phyloP scores from a whole-genome alignment of 2,797 vertebrate species.

The Premnoplex brunnescens region DNA sequence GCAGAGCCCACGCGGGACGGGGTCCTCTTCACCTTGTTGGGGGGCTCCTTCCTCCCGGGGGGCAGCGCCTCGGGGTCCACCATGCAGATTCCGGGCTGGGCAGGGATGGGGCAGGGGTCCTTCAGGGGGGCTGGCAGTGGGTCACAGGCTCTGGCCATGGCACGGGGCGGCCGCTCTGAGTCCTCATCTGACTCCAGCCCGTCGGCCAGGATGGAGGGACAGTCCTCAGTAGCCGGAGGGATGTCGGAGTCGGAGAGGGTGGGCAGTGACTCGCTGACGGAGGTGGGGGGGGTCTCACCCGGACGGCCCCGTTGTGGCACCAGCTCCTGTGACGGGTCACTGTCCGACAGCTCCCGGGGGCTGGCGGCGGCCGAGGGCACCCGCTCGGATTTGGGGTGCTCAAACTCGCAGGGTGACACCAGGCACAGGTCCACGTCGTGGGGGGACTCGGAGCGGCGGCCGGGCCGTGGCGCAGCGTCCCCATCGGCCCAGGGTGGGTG shows the following conservation, averaged over 20 bases:
- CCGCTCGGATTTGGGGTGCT: conserved; percentile 80
- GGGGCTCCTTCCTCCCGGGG: conserved; percentile 37
- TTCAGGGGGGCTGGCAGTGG: conserved; percentile 83
- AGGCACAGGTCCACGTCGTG: conserved; percentile 93
- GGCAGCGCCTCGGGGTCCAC: conserved; percentile 82
- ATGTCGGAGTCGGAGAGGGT: conserved; percentile 84
- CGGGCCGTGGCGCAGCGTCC: conserved; percentile 35
- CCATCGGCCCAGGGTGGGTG: conserved; percentile 57
- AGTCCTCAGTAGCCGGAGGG: conserved; percentile 78
- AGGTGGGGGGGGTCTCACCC: conserved; percentile 82
- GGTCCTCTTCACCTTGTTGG: conserved; percentile 69
- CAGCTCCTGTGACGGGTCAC: conserved; percentile 81
- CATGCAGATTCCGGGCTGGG: conserved; percentile 89
- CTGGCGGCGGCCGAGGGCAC: conserved; percentile 48
- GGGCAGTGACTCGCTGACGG: conserved; percentile 83
- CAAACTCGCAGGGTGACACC: conserved; percentile 93
- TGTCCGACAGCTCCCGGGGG: conserved; percentile 77
- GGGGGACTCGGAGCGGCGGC: conserved; percentile 75
- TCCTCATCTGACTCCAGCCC: conserved; percentile 87
- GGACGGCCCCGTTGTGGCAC: conserved; percentile 18
- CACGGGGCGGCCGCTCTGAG: conserved; percentile 60
- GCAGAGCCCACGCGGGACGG: background rate
- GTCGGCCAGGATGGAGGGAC: conserved; percentile 80
- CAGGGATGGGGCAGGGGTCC: conserved; percentile 83
- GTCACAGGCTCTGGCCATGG: conserved; percentile 67